Base-by-base conservation (phyloP, 1,140 invertebrate genomes). In the Xylocopa sonorina region DNA sequence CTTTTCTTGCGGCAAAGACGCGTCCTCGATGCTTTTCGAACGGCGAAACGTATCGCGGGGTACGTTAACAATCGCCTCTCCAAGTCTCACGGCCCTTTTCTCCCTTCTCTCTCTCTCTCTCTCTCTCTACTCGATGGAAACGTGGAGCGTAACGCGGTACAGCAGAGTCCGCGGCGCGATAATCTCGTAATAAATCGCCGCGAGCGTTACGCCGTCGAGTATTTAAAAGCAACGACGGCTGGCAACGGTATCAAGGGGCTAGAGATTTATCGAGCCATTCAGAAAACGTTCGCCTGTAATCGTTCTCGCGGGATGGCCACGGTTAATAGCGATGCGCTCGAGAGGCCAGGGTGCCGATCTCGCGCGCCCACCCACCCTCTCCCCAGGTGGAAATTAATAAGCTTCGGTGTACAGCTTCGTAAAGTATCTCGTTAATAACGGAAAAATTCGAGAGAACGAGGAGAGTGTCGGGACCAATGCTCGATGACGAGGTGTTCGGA, bases 251-350 rank as follows among this genome's bases (percentile, higher is more conserved):
- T 64, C 78, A 48, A 58, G 41, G 24, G 18, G 9, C 51, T n/a
- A n/a, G 63, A 82, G 84, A 86, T 86, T 85, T 86, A 86, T 86
- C 83, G 79, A 38, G 67, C 57, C 67, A 79, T 77, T 85, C 83
- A 80, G 82, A 73, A 86, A 83, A 38, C 57, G 66, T 66, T 80
- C 64, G 64, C 58, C 76, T 84, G 38, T 77, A 83, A 83, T 69
- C 72, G 41, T 66, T 72, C 51, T 53, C 48, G 41, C 64, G 64
- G 60, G 58, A 78, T 78, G 68, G n/a, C 38, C 48, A 58, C 7
- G 5, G 24, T 64, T 78, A 78, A 78, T 53, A 38, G 48, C 68
- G 58, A 71, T 55, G 21, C 43, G n/a, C 32, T 50, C 43, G 58
- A 2, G 12, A n/a, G n/a, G n/a, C n/a, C n/a, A n/a, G n/a, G n/a